Conservation (phyloP, 2,888 invertebrate species). For the Clistopyga incitator region DNA sequence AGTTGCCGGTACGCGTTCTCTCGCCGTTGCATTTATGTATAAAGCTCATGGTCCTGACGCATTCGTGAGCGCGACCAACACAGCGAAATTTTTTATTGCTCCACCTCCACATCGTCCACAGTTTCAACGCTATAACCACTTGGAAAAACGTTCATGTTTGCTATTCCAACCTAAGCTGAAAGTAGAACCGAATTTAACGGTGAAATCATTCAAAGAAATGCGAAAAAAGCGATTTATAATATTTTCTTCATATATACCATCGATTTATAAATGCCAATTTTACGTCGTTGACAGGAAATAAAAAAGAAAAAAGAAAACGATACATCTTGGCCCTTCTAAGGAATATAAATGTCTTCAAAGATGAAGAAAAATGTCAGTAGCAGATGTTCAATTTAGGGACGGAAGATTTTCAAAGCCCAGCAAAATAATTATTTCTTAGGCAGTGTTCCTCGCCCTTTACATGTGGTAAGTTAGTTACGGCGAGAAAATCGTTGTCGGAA, state of each 20-base stretch:
- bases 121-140: neutral
- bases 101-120: neutral
- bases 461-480: conserved; percentile 15
- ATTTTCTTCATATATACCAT: too few relatives aligned
- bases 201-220: neutral
- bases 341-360: too few relatives aligned
- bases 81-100: conserved; percentile 45
- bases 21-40: conserved; percentile 13
- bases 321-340: too few relatives aligned
- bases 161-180: neutral
- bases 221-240: neutral
- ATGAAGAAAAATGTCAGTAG: neutral
- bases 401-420: neutral
- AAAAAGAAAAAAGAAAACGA: too few relatives aligned
- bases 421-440: neutral
- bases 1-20: conserved; percentile 3
- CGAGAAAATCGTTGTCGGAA: neutral
- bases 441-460: neutral
- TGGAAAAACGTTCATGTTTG: neutral
- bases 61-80: conserved; percentile 28
- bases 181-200: neutral
- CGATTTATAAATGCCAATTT: too few relatives aligned
- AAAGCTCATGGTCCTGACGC: conserved; percentile 9
- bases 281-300: too few relatives aligned
- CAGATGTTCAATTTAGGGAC: neutral